A percentile compares a stretch with the other conserved stretches of the same genome.
Conservation (phyloP, 2,888 invertebrate genomes). For the Torymus aiolomorphi region DNA sequence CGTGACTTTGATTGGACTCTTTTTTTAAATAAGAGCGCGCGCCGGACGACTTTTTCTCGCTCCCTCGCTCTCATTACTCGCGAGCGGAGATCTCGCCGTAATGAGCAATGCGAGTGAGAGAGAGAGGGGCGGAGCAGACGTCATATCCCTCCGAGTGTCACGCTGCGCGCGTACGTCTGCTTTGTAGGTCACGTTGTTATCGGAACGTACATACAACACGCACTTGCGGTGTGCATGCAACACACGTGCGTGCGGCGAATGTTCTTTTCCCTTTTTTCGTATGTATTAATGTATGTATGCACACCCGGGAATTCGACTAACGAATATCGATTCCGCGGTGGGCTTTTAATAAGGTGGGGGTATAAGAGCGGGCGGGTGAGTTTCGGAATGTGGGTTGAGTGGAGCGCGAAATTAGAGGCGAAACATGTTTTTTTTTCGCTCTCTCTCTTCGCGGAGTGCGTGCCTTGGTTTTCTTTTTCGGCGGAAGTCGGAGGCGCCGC, state of each 20-base stretch:
- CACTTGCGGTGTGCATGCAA: not conserved
- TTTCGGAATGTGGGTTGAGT: too few relatives aligned
- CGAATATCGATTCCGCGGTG: too few relatives aligned
- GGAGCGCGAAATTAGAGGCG: too few relatives aligned
- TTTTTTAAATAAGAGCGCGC: slow-evolving; percentile 13
- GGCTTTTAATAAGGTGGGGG: too few relatives aligned
- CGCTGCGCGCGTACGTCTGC: not conserved
- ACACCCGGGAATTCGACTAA: too few relatives aligned
- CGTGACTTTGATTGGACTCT: slow-evolving; percentile 26
- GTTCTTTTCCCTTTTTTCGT: not conserved
- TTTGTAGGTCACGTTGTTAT: slow-evolving; percentile 36
- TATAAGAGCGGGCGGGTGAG: too few relatives aligned
- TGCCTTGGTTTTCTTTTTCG: too few relatives aligned
- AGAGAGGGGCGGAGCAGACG: not conserved
- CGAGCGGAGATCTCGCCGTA: slow-evolving; percentile 28
- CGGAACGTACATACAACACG: not conserved
- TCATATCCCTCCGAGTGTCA: slow-evolving; percentile 15
- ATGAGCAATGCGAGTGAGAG: slow-evolving; percentile 34
- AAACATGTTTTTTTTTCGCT: too few relatives aligned
- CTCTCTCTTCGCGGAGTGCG: too few relatives aligned
- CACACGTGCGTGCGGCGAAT: not conserved
- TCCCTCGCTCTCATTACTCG: not conserved
- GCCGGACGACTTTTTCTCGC: not conserved
- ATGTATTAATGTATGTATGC: too few relatives aligned
- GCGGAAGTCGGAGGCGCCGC: too few relatives aligned